These are phyloP conservation scores for Cyrtodaria siliqua DNA, from an alignment of 2,888 invertebrate genomes.

Conservation along the genomic window DNA sequence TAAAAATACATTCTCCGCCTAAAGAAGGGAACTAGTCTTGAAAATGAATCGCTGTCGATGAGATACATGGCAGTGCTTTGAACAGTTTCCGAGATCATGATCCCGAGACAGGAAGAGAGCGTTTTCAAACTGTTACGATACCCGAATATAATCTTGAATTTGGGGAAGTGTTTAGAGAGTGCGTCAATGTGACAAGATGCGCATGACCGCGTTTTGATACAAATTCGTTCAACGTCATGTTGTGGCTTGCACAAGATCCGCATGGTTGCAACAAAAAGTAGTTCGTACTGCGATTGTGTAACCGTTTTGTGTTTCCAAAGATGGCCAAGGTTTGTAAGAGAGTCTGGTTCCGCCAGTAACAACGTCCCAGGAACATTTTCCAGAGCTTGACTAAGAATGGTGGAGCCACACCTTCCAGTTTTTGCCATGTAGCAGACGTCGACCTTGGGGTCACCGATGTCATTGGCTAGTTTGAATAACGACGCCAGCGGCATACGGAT, in stretches of 20 bases:
- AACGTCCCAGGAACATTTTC: constrained; percentile 63
- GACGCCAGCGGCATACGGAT: constrained; percentile 57
- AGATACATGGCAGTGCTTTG: constrained; percentile 37
- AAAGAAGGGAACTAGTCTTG: constrained; percentile 39
- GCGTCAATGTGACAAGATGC: constrained; percentile 38
- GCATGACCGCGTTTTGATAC: constrained; percentile 59
- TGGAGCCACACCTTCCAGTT: constrained; percentile 73
- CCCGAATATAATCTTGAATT: constrained; percentile 57
- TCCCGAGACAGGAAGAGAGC: constrained; percentile 53
- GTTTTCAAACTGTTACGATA: constrained; percentile 63
- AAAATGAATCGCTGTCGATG: constrained; percentile 42
- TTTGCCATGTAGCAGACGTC: constrained; percentile 63
- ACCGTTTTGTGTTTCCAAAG: constrained; percentile 19
- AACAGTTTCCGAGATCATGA: constrained; percentile 39
- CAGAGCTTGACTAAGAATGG: constrained; percentile 64
- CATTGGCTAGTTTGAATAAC: constrained; percentile 57
- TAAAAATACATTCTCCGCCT: constrained; percentile 30
- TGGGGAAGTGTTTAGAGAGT: constrained; percentile 46
- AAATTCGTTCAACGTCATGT: constrained; percentile 37
- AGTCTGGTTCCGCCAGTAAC: constrained; percentile 66
- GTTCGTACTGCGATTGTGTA: constrained; percentile 26
- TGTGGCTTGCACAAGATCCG: constrained; percentile 53
- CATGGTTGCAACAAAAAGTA: constrained; percentile 39
- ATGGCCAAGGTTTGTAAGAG: constrained; percentile 50
- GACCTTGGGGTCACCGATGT: constrained; percentile 56